Evolutionary conservation across 1,140 invertebrate genomes (phyloP), one percentile per base, ranked within the genome.

Genomic region (Epicauta chinensis): DNA sequence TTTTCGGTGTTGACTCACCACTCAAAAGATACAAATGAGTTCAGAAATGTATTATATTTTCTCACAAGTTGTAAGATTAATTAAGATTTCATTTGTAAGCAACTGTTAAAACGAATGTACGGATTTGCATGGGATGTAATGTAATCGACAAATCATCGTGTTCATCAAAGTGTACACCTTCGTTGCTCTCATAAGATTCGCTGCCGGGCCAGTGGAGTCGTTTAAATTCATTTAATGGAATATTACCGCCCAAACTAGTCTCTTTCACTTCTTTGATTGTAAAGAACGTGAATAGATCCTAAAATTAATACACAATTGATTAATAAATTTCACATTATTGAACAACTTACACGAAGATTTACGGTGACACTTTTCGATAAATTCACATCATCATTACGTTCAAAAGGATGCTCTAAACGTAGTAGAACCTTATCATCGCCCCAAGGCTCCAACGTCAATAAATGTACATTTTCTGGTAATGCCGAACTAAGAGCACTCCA

Each of bases 331-430:
- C n/a, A n/a, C n/a, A n/a, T n/a, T n/a, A n/a, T n/a, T n/a, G n/a
- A 42, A n/a, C n/a, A n/a, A 48, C 37, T 48, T 37, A 58, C 59
- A 23, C 47, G 10, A 16, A 62, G 31, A 62, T 77, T 74, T 17
- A 81, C 66, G 49, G 70, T 76, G 1, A 77, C 78, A 1, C 77
- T 73, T 37, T 76, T 61, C 16, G 80, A 83, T 16, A 77, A 58
- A 14, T 69, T 57, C 1, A 62, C 53, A 45, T 87, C 80, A 63
- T 89, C 85, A 16, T 69, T 68, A 9, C 68, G 70, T 62, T 86
- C 83, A 56, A 81, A 84, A 54, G 86, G 73, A 66, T 91, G 84
- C 63, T 91, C 87, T 2, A 91, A 65, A 53, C 87, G 73, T 2
- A 91, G 53, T 13, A 90, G 68, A 16, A 81, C 49, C 4, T 65